Conservation (phyloP, 2,113 vertebrate species). For the Lethenteron reissneri region DNA sequence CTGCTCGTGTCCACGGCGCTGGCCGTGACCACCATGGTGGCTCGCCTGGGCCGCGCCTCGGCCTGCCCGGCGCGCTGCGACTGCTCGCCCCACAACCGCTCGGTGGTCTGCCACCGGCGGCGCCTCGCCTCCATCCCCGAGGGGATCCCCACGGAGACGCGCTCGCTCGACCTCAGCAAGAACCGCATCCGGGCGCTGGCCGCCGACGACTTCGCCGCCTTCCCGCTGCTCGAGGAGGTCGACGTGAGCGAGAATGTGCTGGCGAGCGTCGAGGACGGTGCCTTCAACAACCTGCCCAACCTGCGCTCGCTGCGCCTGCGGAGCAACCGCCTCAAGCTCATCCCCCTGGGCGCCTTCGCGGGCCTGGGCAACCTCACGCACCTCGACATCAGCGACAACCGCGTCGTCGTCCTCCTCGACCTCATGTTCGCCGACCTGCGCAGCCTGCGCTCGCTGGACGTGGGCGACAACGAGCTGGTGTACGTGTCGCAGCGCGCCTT, state of each 20-base stretch:
- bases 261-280: slow-evolving; percentile 70
- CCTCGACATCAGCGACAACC: slow-evolving; percentile 95
- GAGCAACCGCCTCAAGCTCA: slow-evolving; percentile 87
- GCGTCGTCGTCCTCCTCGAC: slow-evolving; percentile 89
- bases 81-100: slow-evolving; percentile 82
- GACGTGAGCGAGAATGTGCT: slow-evolving; percentile 92
- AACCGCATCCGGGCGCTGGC: slow-evolving; percentile 68
- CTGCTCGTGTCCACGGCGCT: no score
- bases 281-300: slow-evolving; percentile 69
- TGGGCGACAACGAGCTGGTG: slow-evolving; percentile 92
- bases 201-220: slow-evolving; percentile 64
- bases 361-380: slow-evolving; percentile 75
- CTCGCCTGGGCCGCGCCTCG: no score
- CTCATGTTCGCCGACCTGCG: slow-evolving; percentile 96
- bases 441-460: slow-evolving; percentile 73
- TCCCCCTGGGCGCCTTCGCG: slow-evolving; percentile 71
- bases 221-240: slow-evolving; percentile 71
- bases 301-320: slow-evolving; percentile 74
- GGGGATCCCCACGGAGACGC: slow-evolving; percentile 86
- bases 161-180: slow-evolving; percentile 89
- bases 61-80: slow-evolving; percentile 77
- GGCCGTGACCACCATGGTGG: no score
- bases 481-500: slow-evolving; percentile 96
- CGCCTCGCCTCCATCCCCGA: slow-evolving; percentile 63
- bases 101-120: slow-evolving; percentile 78